phyloP scores from a whole-genome alignment of 1,140 invertebrate species.

The Acromyrmex heyeri region DNA sequence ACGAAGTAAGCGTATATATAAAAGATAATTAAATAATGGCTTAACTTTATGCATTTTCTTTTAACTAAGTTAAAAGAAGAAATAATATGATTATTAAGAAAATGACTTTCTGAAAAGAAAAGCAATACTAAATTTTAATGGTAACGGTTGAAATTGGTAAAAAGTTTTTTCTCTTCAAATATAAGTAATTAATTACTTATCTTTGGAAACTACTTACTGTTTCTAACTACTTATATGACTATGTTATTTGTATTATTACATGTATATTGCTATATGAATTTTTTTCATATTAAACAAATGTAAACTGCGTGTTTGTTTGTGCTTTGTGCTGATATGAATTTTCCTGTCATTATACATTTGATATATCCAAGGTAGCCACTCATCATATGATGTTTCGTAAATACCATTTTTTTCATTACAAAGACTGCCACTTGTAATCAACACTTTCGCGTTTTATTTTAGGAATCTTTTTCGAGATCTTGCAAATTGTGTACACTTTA shows the following conservation, averaged over 20 bases:
- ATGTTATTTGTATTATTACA: neutral
- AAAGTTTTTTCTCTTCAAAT: neutral
- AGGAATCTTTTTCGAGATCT: slow-evolving; percentile 3
- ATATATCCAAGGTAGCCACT: neutral
- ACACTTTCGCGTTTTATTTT: neutral
- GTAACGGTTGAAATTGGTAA: neutral
- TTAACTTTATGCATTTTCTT: neutral
- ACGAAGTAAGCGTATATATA: neutral
- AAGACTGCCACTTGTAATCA: slow-evolving; percentile 1
- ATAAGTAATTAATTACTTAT: neutral
- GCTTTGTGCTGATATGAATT: neutral
- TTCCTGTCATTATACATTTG: slow-evolving; percentile 11
- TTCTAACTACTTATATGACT: neutral
- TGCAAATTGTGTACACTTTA: neutral
- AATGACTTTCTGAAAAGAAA: neutral
- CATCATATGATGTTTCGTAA: neutral
- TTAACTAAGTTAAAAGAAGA: neutral
- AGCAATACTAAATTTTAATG: neutral
- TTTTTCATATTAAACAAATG: slow-evolving; percentile 4
- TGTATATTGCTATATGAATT: neutral
- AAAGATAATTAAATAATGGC: neutral
- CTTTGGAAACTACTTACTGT: neutral
- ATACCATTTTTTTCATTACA: slow-evolving; percentile 34
- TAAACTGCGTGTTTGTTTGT: neutral
- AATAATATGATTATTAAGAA: neutral